Conservation (phyloP, 1,140 invertebrate genomes). For the Lycorma delicatula region DNA sequence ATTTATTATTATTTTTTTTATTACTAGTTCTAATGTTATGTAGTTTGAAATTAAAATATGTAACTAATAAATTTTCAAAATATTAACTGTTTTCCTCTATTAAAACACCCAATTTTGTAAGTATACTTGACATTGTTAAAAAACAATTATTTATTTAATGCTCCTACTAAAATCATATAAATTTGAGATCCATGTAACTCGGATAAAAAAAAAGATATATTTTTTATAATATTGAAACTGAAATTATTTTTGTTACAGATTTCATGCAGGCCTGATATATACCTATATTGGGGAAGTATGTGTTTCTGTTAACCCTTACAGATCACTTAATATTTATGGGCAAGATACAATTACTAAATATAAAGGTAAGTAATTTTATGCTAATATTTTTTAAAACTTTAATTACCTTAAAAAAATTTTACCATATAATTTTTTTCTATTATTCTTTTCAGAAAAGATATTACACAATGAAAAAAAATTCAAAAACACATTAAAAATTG, state of each 20-base stretch:
- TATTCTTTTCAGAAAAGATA: not conserved
- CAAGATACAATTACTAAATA: slow-evolving; percentile 71
- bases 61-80: too few species aligned
- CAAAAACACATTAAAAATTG: not conserved
- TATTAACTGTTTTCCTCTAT: too few species aligned
- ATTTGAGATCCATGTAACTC: too few species aligned
- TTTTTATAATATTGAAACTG: too few species aligned
- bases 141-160: too few species aligned
- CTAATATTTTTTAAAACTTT: not conserved
- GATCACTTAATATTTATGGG: slow-evolving; percentile 77
- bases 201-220: too few species aligned
- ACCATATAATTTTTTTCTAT: not conserved
- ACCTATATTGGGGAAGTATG: slow-evolving; percentile 92
- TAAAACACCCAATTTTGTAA: too few species aligned
- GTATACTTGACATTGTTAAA: too few species aligned
- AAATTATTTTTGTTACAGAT: slow-evolving; percentile 56
- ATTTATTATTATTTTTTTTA: too few species aligned
- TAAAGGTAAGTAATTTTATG: slow-evolving; percentile 52
- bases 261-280: slow-evolving; percentile 80
- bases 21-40: too few species aligned
- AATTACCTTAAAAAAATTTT: not conserved
- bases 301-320: slow-evolving; percentile 86
- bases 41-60: too few species aligned
- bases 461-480: not conserved
- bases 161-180: too few species aligned